A percentile compares a stretch with the other conserved stretches of the same genome.
These are phyloP conservation scores for Oryzias celebensis DNA, from an alignment of 2,113 vertebrate species.

Conservation along the genomic window DNA sequence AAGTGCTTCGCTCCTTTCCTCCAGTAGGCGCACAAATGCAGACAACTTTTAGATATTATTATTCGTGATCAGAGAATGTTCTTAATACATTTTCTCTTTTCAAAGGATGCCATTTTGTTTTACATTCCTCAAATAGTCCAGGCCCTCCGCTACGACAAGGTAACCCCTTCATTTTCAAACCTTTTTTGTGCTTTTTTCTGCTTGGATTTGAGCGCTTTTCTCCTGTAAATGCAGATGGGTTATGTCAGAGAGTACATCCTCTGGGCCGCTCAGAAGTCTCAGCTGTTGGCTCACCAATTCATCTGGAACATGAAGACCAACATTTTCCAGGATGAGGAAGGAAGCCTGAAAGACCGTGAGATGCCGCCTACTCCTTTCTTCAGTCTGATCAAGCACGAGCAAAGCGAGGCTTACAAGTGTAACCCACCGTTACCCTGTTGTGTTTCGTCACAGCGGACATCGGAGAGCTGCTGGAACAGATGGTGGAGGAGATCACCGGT, in stretches of 20 bases:
- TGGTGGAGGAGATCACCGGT: constrained; percentile 92
- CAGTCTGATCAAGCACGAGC: not conserved
- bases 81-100: not conserved
- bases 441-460: constrained; percentile 85
- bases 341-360: constrained; percentile 92
- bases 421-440: not conserved
- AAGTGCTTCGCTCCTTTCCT: constrained; percentile 94
- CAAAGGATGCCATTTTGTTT: constrained; percentile 95
- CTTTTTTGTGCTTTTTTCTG: not conserved
- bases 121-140: constrained; percentile 99
- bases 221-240: constrained; percentile 83
- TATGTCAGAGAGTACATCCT: constrained; percentile 96
- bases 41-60: not conserved
- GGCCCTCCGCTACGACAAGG: constrained; percentile 96
- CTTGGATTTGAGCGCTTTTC: not conserved
- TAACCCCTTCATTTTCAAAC: constrained; percentile 55
- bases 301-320: constrained; percentile 99
- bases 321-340: constrained; percentile 91
- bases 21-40: constrained; percentile 78
- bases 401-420: not conserved
- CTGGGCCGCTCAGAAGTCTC: constrained; percentile 94
- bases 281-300: constrained; percentile 95
- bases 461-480: constrained; percentile 89
- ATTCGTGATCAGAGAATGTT: not conserved
- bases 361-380: not conserved